Evolutionary conservation across 2,888 invertebrate species (phyloP), one percentile per base, ranked within the genome.

Genomic region (Malacosoma neustria): DNA sequence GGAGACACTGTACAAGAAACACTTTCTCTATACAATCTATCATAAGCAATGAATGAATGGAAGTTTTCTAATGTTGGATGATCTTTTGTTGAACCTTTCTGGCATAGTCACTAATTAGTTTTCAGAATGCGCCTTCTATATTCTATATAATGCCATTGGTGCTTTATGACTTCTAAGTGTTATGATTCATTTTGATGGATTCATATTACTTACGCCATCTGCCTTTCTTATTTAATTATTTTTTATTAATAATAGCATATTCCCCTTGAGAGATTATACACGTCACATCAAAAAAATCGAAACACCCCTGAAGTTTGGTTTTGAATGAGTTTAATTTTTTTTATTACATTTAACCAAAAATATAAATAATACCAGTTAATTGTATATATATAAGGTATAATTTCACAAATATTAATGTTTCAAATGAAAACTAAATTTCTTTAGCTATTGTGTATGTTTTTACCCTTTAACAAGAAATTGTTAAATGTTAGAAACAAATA

Each of bases 11-110:
- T 64, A 62, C 57, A 63, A 55, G 57, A 49, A 59, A 53, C 50
- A 75, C 79, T 80, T 81, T 80, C 80, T 73, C 79, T 73, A 59
- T 55, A 53, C 57, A 53, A 67, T 67, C 61, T 64, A 71, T 68
- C 67, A 68, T 61, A 54, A 47, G 56, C 61, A 64, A 68, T 70
- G 68, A 72, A 67, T 65, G 65, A 55, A 45, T 43, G 43, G 50
- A 49, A 51, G 57, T 65, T 70, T 65, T 67, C 57, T 61, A 61
- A 62, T 59, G 59, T 48, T 56, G 57, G 58, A 61, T 52, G 50
- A 49, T 52, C 62, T 58, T 61, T 61, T 60, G 65, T 68, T 56
- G 51, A 52, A 45, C 47, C 51, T 55, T 47, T 36, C 38, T 34
- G 34, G 42, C 42, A 37, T 43, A 38, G 46, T 45, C 47, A 45